These are phyloP conservation scores for Acanthosepion esculentum DNA, from an alignment of 2,888 invertebrate genomes.

Conservation along the genomic window DNA sequence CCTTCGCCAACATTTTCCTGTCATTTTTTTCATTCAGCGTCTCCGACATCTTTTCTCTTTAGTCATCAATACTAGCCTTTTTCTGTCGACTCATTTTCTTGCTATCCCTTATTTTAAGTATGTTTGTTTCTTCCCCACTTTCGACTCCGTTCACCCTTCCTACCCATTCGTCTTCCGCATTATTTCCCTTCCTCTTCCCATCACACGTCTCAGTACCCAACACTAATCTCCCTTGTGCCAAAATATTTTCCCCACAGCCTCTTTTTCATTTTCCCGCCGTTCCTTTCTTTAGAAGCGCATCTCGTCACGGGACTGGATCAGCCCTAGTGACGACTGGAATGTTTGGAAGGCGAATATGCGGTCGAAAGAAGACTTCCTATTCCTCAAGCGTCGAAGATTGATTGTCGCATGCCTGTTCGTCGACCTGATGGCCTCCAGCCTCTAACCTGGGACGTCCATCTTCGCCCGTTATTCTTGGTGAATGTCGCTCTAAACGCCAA, in stretches of 20 bases:
- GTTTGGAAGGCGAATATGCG: not conserved
- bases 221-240: not conserved
- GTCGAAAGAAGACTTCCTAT: not conserved
- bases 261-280: not conserved
- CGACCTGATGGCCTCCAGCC: not conserved
- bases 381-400: not conserved
- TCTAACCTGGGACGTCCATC: slow-evolving; percentile 12
- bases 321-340: not conserved
- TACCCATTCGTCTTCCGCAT: not conserved
- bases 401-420: not conserved
- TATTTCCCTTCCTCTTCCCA: not conserved
- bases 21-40: no score
- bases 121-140: not conserved
- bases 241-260: not conserved
- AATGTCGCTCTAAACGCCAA: slow-evolving; percentile 33
- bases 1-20: no score
- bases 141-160: not conserved
- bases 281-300: not conserved
- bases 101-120: not conserved
- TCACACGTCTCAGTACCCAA: not conserved
- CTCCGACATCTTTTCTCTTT: no score
- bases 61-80: no score
- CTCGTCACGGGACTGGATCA: slow-evolving; percentile 6
- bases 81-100: no score
- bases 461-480: not conserved